These are phyloP conservation scores for Uropetala carovei DNA, from an alignment of 2,888 invertebrate genomes.

Conservation along the genomic window DNA sequence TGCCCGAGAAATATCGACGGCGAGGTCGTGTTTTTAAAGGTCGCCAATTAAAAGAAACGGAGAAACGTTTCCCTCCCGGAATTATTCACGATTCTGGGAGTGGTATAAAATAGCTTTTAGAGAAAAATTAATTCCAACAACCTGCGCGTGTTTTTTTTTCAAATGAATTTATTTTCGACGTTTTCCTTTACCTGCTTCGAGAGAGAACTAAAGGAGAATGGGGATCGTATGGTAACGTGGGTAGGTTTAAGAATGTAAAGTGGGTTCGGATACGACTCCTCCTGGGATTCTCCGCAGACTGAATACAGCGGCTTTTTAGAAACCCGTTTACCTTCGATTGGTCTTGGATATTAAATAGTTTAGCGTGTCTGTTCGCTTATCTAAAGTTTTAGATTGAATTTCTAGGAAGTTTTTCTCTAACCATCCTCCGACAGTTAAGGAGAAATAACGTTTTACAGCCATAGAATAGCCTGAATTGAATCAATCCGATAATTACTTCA, in stretches of 20 bases:
- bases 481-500: neutral
- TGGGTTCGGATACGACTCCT: conserved; percentile 5
- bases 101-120: neutral
- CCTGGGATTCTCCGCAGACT: neutral
- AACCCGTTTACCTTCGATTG: conserved; percentile 24
- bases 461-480: too few relatives aligned
- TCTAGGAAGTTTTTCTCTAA: too few relatives aligned
- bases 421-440: too few relatives aligned
- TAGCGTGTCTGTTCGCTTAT: neutral
- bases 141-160: neutral
- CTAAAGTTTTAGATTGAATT: neutral
- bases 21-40: neutral
- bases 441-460: too few relatives aligned
- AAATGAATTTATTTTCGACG: conserved; percentile 11
- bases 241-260: conserved; percentile 27
- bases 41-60: conserved; percentile 18
- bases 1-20: too few relatives aligned
- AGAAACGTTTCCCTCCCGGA: neutral
- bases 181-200: neutral
- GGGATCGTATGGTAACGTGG: neutral
- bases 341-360: conserved; percentile 7
- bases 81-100: conserved; percentile 11
- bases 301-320: conserved; percentile 20
- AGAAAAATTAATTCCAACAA: neutral
- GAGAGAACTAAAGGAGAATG: neutral